Evolutionary conservation across 2,113 vertebrate genomes (phyloP), one percentile per base, ranked within the genome.

Genomic region (Phyllostomus discolor): DNA sequence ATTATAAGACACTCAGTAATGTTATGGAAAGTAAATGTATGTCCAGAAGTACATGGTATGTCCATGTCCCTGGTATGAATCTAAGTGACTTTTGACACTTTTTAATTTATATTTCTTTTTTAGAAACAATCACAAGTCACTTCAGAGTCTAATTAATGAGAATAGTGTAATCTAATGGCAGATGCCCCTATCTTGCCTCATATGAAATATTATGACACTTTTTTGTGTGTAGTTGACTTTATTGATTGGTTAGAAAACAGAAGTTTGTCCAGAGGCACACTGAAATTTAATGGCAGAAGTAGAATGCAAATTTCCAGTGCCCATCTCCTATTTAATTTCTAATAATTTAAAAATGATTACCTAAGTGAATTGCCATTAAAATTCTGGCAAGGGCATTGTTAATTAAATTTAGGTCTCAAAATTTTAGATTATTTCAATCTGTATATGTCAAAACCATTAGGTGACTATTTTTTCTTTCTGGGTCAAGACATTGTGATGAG

Each of bases 371-470:
- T 69, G 79, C n/a, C 70, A 73, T 52, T 87, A 75, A 43, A 19
- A 54, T 59, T 95, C 66, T 89, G 28, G 4, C 26, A 88, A 79
- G n/a, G 31, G 72, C 54, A 80, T 41, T 88, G 10, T 46, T 72
- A 31, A 81, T 91, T 66, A 78, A 72, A 88, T 92, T 91, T 69
- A 86, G 48, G 80, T 94, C 9, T 86, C 46, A 80, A 9, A 82
- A 24, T 64, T 88, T 94, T 96, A 52, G 17, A 70, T 88, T 52
- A 80, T 48, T 96, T 92, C 33, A 38, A 1, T 88, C 48, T 88
- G 4, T 90, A n/a, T 3, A 54, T 79, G 11, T 92, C 22, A 75
- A 83, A 75, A 80, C 3, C 5, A 73, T 87, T 46, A 78, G 3
- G 16, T 82, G 11, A 62, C 19, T 94, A 73, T 66, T 26, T 4